Base-by-base conservation (phyloP, 1,140 invertebrate genomes). In the Periplaneta americana region DNA sequence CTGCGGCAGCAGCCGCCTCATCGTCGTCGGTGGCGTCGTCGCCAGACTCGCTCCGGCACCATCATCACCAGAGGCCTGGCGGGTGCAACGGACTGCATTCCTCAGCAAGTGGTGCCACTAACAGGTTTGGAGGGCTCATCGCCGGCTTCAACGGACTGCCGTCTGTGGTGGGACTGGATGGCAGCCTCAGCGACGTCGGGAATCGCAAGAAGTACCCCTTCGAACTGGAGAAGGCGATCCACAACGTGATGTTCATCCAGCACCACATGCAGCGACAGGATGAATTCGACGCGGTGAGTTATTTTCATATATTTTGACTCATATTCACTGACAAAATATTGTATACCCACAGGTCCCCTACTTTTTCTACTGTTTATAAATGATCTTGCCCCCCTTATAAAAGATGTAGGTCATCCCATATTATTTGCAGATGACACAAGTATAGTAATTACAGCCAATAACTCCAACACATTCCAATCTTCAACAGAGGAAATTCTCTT, bases 171-270 rank as follows among this genome's bases (percentile, higher is more conserved):
- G 94, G 94, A 18, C 86, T 96, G 22, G 95, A 96, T 84, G 95
- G 96, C 85, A 95, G 94, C 39, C 89, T 96, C 83, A 95, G 94
- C 83, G 95, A 96, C 83, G 91, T 94, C 17, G 93, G 91, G n/a
- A 91, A 92, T 28, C 90, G 93, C 79, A 96, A 96, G 88, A 96
- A 96, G 85, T 97, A 96, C 88, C 96, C 95, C 0, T 96, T 97
- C 85, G 96, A 98, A 86, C 89, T 98, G 83, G 96, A 98, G 85
- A 97, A 97, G 87, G 96, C 97, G 35, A 95, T 98, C 82, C 95
- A 97, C 85, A 98, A 98, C 87, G 95, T 98, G 34, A 96, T 97
- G 93, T 98, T 98, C 86, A 98, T 98, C 83, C 96, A 98, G 84
- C 96, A 97, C 87, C 97, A 98, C 85, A 97, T 97, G 91, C 95